Evolutionary conservation across 2,797 vertebrate genomes (phyloP).

Genomic region (Meda fulgida): DNA sequence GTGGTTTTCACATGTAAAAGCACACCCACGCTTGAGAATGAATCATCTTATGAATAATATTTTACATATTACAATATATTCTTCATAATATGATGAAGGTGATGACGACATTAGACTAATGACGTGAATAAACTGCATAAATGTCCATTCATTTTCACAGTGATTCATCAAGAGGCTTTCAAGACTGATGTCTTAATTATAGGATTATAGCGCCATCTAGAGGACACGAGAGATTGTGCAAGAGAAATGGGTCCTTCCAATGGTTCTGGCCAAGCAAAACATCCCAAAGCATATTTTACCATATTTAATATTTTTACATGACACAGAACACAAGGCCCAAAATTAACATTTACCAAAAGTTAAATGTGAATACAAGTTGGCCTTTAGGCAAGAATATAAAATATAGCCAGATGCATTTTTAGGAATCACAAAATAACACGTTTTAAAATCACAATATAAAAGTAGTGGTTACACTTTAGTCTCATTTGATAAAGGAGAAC

Average conservation of each 20-base stretch:
- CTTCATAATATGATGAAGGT: background rate
- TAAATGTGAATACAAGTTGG: background rate
- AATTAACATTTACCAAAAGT: background rate
- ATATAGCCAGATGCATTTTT: background rate
- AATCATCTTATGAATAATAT: conserved; percentile 8
- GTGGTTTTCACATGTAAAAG: background rate
- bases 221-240: background rate
- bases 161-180: background rate
- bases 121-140: conserved; percentile 1
- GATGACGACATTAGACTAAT: background rate
- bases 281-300: background rate
- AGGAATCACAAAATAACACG: background rate
- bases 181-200: background rate
- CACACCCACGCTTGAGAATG: background rate
- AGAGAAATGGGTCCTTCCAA: background rate
- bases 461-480: background rate
- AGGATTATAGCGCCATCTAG: conserved; percentile 42
- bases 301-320: background rate
- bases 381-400: background rate
- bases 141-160: background rate
- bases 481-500: no score
- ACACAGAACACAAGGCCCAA: background rate
- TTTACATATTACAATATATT: background rate
- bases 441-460: background rate
- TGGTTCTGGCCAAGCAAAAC: no score